Percentiles rank a stretch among this genome's conserved stretches.
Conservation (phyloP, 53 echinoderm and acorn worm genomes). For the Hippasteria phrygiana region DNA sequence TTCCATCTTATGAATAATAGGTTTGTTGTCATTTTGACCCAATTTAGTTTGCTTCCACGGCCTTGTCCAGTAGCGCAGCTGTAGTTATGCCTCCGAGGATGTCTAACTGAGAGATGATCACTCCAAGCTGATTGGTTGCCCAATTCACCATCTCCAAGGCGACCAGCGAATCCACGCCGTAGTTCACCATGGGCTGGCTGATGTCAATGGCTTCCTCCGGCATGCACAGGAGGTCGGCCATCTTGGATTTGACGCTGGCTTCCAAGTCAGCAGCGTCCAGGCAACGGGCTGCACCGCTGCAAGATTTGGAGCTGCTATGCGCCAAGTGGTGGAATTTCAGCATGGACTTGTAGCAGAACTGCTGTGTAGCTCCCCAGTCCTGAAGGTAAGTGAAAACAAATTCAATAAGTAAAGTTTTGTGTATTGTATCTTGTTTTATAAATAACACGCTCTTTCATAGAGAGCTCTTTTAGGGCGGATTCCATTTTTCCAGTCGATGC, state of each 20-base stretch:
- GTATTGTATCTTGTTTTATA: background rate
- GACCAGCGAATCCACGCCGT: slow-evolving; percentile 94
- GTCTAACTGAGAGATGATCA: slow-evolving; percentile 91
- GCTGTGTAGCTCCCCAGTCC: slow-evolving; percentile 79
- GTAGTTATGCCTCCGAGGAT: slow-evolving; percentile 95
- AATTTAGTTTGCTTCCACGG: slow-evolving; percentile 50
- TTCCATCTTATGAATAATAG: too few species aligned
- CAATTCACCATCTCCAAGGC: slow-evolving; percentile 96
- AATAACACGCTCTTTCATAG: background rate
- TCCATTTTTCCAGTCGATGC: too few species aligned
- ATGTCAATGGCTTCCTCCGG: slow-evolving; percentile 82
- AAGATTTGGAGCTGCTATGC: slow-evolving; percentile 21
- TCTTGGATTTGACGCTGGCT: slow-evolving; percentile 72
- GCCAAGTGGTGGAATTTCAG: slow-evolving; percentile 88
- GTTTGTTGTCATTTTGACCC: background rate
- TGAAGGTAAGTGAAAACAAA: slow-evolving; percentile 40
- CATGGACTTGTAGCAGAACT: slow-evolving; percentile 68
- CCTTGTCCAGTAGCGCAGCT: slow-evolving; percentile 77
- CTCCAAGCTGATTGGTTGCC: slow-evolving; percentile 90
- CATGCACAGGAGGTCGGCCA: slow-evolving; percentile 86
- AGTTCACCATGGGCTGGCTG: slow-evolving; percentile 93
- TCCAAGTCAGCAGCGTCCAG: slow-evolving; percentile 52
- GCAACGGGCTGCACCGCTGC: background rate
- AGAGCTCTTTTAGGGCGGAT: too few species aligned
- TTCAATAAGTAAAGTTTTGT: background rate